A percentile compares a stretch with the other conserved stretches of the same genome.
Conservation (phyloP, 2,797 vertebrate species). For the Hirundo rustica region DNA sequence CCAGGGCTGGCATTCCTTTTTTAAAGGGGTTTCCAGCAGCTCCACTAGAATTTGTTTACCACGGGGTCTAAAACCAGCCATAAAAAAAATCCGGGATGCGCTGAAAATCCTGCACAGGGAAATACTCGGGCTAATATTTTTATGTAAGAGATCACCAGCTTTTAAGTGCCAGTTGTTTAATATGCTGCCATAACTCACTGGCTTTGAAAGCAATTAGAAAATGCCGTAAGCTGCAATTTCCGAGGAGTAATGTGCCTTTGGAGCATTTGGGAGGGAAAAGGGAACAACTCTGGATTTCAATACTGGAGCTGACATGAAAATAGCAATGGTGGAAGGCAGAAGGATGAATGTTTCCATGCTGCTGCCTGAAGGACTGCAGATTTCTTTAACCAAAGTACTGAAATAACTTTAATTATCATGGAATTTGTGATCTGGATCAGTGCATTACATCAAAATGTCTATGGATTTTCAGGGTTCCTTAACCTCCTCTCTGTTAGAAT, state of each 20-base stretch:
- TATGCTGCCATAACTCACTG: conserved; percentile 9
- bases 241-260: not conserved
- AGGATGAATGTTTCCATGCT: not conserved
- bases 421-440: not conserved
- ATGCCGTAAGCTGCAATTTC: conserved; percentile 47
- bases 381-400: not conserved
- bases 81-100: not conserved
- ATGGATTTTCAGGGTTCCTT: not conserved
- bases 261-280: conserved; percentile 29
- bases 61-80: not conserved
- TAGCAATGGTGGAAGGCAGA: not conserved
- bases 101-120: not conserved
- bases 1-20: not conserved
- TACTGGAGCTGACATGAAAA: not conserved
- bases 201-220: conserved; percentile 66
- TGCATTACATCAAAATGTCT: not conserved
- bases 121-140: conserved; percentile 44
- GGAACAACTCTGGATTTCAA: conserved; percentile 15
- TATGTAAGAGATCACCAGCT: conserved; percentile 51
- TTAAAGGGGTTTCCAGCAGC: not conserved
- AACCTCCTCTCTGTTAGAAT: not conserved
- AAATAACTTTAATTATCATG: not conserved
- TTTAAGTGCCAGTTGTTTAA: conserved; percentile 47
- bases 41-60: not conserved
- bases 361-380: not conserved